Evolutionary conservation across 2,888 invertebrate species (phyloP), one percentile per base, ranked within the genome.

Genomic region (Thera obeliscata): DNA sequence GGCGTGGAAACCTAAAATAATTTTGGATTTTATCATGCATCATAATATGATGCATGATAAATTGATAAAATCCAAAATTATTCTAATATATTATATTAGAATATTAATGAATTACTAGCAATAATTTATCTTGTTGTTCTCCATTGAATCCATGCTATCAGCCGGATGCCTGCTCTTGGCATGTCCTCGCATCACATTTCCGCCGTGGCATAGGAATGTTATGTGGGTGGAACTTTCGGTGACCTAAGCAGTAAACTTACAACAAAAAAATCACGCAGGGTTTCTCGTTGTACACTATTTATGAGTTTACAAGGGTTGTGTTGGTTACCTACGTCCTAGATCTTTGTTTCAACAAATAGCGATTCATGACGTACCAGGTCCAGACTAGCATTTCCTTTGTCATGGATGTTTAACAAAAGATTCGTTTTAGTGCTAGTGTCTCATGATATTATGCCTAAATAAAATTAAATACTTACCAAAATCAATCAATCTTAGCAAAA

Each of bases 131-230:
- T 60, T 66, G 58, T 69, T 68, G 66, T 66, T 61, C 36, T 63
- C 52, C 73, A 71, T 73, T 78, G 73, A 71, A 74, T 74, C 71
- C 75, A 76, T 77, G 66, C 70, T 87, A 87, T 87, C 87, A 74
- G 73, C 79, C 80, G 87, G 87, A 87, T 74, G 84, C 76, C 74
- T 74, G 80, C 79, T 83, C 82, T 78, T 85, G 81, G 77, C 73
- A 69, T 77, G 73, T 71, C 74, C 76, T 70, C 77, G 78, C 76
- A 73, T 69, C 71, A 69, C 67, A 70, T 77, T 80, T 85, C 87
- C 85, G 83, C 66, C 61, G 74, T 71, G 67, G 73, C 69, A 75
- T 75, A 74, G 72, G 72, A 75, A 75, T 71, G 69, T 64, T 62
- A 72, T 71, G 81, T 81, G 72, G 82, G 80, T 56, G 69, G 74